Evolutionary conservation across 2,113 vertebrate genomes (phyloP), one percentile per base, ranked within the genome.

Genomic region (Eretmochelys imbricata): DNA sequence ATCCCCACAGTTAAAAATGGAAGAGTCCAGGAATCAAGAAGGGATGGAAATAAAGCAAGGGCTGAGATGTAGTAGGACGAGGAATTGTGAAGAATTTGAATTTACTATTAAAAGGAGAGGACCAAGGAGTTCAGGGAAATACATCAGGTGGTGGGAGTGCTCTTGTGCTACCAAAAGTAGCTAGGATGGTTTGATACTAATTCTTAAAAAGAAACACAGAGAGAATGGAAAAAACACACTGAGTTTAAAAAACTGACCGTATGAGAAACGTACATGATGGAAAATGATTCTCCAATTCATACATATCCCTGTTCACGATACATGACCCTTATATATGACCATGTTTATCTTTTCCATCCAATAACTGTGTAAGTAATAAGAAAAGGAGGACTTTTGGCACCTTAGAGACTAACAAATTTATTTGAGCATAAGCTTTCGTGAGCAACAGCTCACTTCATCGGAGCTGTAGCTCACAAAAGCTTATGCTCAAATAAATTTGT

Each of bases 1-100:
- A 80, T 65, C 76, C 1, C 1, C 55, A 49, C 65, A 90, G 85
- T 65, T 27, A 80, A 82, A 89, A 94, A 5, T 65, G 3, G 46
- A 93, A 87, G 35, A 87, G 83, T 51, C 20, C 13, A 89, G 35
- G 42, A 51, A 82, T 89, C 20, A n/a, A 49, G 75, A 94, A 82
- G 24, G 53, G n/a, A 57, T 24, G 25, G 25, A 57, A 55, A 57
- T 57, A 57, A 82, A 82, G 46, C 13, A 82, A 57, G 53, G 46
- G 10, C 38, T 27, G 38, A 46, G 89, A 76, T 3, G 20, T 42
- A 48, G 22, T 5, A 76, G 22, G 75, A 46, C 3, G 5, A 46
- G 24, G 22, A 76, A 27, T 46, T 76, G 75, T 48, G 24, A 76
- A 48, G 12, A 87, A 31, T n/a, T 93, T 51, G 80, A 8, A 31